These are phyloP conservation scores for Nerophis ophidion DNA, from an alignment of 2,113 vertebrate species.

Conservation along the genomic window DNA sequence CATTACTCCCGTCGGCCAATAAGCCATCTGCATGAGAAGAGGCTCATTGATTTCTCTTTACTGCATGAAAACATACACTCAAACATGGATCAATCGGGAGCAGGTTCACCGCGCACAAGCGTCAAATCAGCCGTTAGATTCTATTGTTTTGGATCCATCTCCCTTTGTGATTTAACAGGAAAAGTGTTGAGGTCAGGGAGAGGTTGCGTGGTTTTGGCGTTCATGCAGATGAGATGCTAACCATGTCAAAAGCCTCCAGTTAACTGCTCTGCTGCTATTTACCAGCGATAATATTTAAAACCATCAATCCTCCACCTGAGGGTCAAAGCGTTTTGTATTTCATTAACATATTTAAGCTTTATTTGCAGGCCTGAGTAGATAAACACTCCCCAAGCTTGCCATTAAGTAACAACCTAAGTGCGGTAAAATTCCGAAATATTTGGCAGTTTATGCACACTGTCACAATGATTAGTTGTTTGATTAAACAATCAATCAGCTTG, in stretches of 20 bases:
- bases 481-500: too few relatives aligned
- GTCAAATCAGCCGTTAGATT: conserved; percentile 2
- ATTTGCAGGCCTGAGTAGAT: too few relatives aligned
- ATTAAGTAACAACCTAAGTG: too few relatives aligned
- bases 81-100: conserved; percentile 35
- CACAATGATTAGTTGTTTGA: background rate
- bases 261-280: conserved; percentile 22
- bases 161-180: conserved; percentile 10
- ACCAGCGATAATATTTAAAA: conserved; percentile 13
- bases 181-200: conserved; percentile 11
- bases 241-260: conserved; percentile 6
- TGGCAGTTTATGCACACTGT: background rate
- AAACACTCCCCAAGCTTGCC: too few relatives aligned
- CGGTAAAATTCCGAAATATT: too few relatives aligned
- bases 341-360: background rate
- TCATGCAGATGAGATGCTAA: conserved; percentile 10
- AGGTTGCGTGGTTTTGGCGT: conserved; percentile 2
- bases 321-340: conserved; percentile 36
- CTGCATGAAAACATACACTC: conserved; percentile 46
- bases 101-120: conserved; percentile 18
- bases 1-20: conserved; percentile 53
- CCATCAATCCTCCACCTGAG: conserved; percentile 35
- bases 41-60: conserved; percentile 58
- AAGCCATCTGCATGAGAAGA: conserved; percentile 51
- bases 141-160: conserved; percentile 8